phyloP scores from a whole-genome alignment of 2,113 vertebrate genomes.

The Azemiops feae region DNA sequence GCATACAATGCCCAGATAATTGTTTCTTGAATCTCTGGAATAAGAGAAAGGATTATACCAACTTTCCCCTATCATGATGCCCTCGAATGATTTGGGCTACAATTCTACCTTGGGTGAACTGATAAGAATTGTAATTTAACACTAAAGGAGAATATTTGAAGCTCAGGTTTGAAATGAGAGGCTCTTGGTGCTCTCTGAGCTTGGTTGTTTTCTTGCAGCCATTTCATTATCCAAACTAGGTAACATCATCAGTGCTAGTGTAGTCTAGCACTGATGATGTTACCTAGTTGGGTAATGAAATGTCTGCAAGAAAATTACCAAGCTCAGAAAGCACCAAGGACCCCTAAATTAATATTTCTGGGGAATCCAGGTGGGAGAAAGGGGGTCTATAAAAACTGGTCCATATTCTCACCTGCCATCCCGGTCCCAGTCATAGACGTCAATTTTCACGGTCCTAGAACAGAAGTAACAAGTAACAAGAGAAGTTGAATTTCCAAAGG shows the following conservation, averaged over 20 bases:
- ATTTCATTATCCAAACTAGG: neutral
- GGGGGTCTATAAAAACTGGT: neutral
- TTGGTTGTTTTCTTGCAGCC: neutral
- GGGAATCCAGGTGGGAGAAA: neutral
- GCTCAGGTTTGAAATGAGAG: neutral
- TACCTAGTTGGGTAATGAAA: neutral
- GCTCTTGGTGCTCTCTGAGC: neutral
- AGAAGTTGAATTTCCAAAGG: neutral
- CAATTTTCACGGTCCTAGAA: constrained; percentile 93
- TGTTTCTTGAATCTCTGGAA: neutral
- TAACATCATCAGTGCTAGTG: neutral
- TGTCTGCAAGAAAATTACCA: neutral
- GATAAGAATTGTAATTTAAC: no score
- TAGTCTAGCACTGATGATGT: neutral
- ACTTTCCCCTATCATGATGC: neutral
- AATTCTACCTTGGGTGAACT: no score
- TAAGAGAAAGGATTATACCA: neutral
- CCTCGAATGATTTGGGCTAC: neutral
- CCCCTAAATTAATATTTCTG: neutral
- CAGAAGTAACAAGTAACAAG: neutral
- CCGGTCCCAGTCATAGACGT: constrained; percentile 96
- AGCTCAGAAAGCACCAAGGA: neutral
- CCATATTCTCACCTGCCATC: constrained; percentile 86
- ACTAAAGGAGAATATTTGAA: neutral
- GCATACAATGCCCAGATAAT: neutral